Evolutionary conservation across 2,888 invertebrate genomes (phyloP), one percentile per base, ranked within the genome.

Genomic region (Leucophenga montana): DNA sequence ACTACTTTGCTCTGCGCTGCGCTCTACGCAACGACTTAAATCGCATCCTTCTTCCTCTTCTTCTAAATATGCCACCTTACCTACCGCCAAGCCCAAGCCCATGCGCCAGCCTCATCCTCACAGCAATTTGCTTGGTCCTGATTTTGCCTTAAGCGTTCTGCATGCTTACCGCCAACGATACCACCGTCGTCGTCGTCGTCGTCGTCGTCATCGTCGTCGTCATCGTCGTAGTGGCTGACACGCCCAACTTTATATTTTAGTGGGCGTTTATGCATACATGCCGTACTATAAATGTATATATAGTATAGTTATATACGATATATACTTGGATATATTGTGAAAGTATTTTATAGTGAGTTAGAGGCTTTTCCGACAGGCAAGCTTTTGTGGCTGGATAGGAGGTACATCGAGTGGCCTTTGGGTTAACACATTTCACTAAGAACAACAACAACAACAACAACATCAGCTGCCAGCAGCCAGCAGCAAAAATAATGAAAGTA

Each of bases 401-500:
- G 9, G 56, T 27, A 18, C 14, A 22, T 18, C 39, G 39, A 39
- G 39, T 39, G 8, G 14, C 56, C n/a, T 33, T 54, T 67, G 33
- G 44, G 48, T 57, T n/a, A 27, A 16, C 20, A 46, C 48, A 20
- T 13, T 64, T 64, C 16, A 22, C 44, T 46, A 27, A 48, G 16
- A 20, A 22, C 16, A n/a, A 46, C 46, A 16, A 46, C 13, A 48
- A 14, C 46, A 64, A n/a, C 8, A 20, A 4, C 14, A 27, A 27
- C 2, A 31, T n/a, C 33, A 62, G 53, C 33, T 39, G 61, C 16
- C 61, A 13, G 50, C 67, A 81, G 84, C 84, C 81, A 80, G 71
- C 81, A 81, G 84, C 81, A 79, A 85, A 82, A 85, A 84, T 83
- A 84, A 82, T 83, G 77, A 83, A 85, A 80, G 82, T 85, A 85